Conservation (phyloP, 2,113 vertebrate genomes). For the Eurypyga helias region DNA sequence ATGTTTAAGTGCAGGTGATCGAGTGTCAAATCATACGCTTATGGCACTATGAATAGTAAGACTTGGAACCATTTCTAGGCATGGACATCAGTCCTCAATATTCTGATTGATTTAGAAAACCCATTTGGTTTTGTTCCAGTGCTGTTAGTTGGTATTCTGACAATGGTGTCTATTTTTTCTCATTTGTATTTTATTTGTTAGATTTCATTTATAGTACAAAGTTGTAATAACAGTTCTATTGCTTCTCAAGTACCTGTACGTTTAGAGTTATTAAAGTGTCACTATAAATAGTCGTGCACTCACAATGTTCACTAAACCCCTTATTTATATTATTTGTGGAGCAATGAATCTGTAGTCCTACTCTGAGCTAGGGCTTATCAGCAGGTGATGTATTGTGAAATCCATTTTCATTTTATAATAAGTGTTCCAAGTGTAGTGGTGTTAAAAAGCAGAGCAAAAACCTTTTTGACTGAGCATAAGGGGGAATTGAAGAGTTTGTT, state of each 20-base stretch:
- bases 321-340: not conserved
- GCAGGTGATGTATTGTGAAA: not conserved
- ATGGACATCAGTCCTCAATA: not conserved
- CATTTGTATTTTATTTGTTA: not conserved
- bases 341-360: not conserved
- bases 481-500: not conserved
- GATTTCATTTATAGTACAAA: not conserved
- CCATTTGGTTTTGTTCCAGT: not conserved
- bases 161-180: not conserved
- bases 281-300: not conserved
- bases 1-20: not conserved
- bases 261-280: not conserved
- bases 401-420: not conserved
- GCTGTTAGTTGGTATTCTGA: not conserved
- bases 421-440: not conserved
- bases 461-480: not conserved
- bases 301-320: not conserved
- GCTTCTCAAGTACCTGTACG: not conserved
- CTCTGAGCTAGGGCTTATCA: not conserved
- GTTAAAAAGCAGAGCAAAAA: not conserved
- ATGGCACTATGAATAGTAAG: not conserved
- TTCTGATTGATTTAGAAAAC: slow-evolving; percentile 20
- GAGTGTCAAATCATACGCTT: not conserved
- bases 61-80: not conserved
- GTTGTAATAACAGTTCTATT: not conserved